These are phyloP conservation scores for Bradypodion ventrale DNA, from an alignment of 2,797 vertebrate species.

Conservation along the genomic window DNA sequence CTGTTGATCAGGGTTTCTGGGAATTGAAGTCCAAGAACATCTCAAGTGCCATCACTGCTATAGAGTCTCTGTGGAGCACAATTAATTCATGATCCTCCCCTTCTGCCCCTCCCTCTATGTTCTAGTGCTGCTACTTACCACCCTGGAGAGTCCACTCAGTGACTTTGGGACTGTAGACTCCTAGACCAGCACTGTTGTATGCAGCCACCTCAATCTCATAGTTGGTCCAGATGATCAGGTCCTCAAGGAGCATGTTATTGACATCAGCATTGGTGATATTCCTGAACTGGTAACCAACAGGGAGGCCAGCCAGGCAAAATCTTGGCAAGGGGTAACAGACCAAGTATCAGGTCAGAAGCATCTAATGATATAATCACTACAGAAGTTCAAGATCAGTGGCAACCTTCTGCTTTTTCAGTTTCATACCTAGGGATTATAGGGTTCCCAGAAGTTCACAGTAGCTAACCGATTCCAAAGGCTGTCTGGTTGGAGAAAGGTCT, in stretches of 20 bases:
- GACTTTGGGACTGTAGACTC: constrained; percentile 91
- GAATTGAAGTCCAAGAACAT: no score
- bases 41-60: no score
- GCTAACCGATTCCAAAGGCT: background rate
- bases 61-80: fast-evolving
- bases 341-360: background rate
- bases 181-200: constrained; percentile 93
- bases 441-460: background rate
- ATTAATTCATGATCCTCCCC: background rate
- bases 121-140: constrained; percentile 78
- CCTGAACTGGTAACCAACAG: constrained; percentile 94
- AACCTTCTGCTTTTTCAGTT: background rate
- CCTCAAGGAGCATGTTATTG: constrained; percentile 92
- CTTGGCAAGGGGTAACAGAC: constrained; percentile 66
- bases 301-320: constrained; percentile 92
- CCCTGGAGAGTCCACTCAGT: constrained; percentile 98
- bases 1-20: no score
- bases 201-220: constrained; percentile 98
- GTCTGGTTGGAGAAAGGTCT: background rate
- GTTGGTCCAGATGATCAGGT: constrained; percentile 99
- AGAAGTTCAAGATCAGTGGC: background rate
- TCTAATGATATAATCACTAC: fast-evolving
- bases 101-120: fast-evolving
- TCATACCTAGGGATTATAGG: background rate
- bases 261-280: constrained; percentile 93